Evolutionary conservation across 2,888 invertebrate genomes (phyloP).

Genomic region (Perizoma flavofasciatum): DNA sequence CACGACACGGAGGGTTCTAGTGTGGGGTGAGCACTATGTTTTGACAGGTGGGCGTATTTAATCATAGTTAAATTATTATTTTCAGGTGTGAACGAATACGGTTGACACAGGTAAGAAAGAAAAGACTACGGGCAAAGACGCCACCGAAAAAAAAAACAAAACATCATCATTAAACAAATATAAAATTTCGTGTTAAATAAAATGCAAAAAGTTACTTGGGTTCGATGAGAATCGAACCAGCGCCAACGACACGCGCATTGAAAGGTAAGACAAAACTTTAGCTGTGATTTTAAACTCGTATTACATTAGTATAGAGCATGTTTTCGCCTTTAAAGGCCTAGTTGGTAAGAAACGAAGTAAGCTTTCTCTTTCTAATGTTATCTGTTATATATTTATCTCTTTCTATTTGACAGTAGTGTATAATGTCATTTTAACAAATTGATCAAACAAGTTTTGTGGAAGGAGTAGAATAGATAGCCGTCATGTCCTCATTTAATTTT

Average conservation of each 20-base stretch:
- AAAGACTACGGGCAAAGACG: conserved; percentile 55
- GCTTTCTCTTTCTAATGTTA: conserved; percentile 19
- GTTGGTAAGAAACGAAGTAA: conserved; percentile 3
- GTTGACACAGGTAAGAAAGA: conserved; percentile 72
- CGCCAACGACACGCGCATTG: conserved; percentile 16
- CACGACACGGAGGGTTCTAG: no score
- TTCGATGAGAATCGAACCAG: conserved; percentile 14
- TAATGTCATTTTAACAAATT: conserved; percentile 9
- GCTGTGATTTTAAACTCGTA: conserved; percentile 28
- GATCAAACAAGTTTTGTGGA: no score
- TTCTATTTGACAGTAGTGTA: conserved; percentile 21
- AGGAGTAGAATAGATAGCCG: no score
- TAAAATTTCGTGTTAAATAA: conserved; percentile 18
- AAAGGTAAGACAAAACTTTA: conserved; percentile 25
- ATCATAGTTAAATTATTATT: conserved; percentile 17
- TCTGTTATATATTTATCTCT: conserved; percentile 14
- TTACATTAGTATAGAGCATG: conserved; percentile 16
- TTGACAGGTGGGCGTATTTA: conserved; percentile 3
- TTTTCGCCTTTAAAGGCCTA: conserved; percentile 7
- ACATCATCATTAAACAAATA: conserved; percentile 30
- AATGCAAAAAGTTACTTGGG: conserved; percentile 11
- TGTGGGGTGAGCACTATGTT: no score
- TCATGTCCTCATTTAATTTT: no score
- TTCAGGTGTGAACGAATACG: conserved; percentile 72
- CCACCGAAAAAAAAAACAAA: conserved; percentile 45